Base-by-base conservation (phyloP, 30 jellyfish, hydroid and myxozoan genomes). In the Cassiopea xamachana region DNA sequence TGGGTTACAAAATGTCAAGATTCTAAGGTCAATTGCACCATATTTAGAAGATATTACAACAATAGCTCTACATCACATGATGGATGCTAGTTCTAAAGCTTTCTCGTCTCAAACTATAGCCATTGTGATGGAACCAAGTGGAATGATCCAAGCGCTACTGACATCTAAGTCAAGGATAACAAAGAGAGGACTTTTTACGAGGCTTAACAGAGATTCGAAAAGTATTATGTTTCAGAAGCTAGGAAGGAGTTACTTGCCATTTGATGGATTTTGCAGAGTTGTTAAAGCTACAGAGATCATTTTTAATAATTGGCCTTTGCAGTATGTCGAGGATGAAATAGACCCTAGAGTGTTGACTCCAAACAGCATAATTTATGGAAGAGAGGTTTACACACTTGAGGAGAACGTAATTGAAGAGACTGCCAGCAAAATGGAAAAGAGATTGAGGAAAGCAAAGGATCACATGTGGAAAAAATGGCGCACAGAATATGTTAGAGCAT, bases 321-420 rank as follows among this genome's bases (percentile, higher is more conserved):
- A 79, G 85, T 87, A 78, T 87, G 94, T 87, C 64, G 94, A 87
- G 64, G 94, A 87, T 75, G 94, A 87, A 49, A 61, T 87, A 19
- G 94, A 85, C 13, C 68, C 84, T 9, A 77, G 85, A 62, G 85
- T 87, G 1, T 49, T 87, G 43, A 87, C 94, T 3, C 94, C 90
- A 51, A 87, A 87, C 78, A 47, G 85, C 48, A 77, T 87, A 5
- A 62, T 87, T 77, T 90, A 78, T 51, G 85, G 94, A 70, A 86
- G 90, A 49, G 94, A 64, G 27, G 69, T 84, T 73, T 58, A 84
- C 48, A 70, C 86, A 14, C 92, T 69, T 3, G 86, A 84, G 55
- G 67, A 27, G 17, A n/a, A 27, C 13, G 86, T 50, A 46, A 73
- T n/a, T 73, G 67, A 50, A 15, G 88, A 84, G 19, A 1, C 60